phyloP scores from a whole-genome alignment of 2,113 vertebrate genomes.

The Cairina moschata region DNA sequence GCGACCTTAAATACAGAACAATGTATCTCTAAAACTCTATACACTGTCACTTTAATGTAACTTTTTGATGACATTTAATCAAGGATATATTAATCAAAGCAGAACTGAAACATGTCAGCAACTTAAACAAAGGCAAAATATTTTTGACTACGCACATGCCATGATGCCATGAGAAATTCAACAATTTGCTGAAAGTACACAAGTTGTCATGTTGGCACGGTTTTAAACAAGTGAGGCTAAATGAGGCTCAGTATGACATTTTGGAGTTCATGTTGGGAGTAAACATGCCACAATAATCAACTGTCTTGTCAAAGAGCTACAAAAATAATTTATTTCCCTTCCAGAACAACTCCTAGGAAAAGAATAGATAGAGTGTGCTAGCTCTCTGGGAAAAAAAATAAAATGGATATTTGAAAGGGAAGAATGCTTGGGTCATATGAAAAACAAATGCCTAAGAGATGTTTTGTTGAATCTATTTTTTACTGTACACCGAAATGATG shows the following conservation, averaged over 20 bases:
- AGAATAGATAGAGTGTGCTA: slow-evolving; percentile 8
- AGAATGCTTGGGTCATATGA: not conserved
- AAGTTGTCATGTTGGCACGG: slow-evolving; percentile 37
- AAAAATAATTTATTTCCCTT: slow-evolving; percentile 28
- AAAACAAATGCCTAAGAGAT: not conserved
- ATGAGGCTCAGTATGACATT: slow-evolving; percentile 51
- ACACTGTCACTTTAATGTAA: not conserved
- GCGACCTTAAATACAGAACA: not conserved
- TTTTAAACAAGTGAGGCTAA: slow-evolving; percentile 36
- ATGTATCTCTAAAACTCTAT: not conserved
- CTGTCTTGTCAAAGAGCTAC: slow-evolving; percentile 41
- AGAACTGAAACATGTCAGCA: not conserved
- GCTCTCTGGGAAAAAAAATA: slow-evolving; percentile 5
- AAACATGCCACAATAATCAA: slow-evolving; percentile 63
- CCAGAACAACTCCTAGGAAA: not conserved
- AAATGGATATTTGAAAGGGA: not conserved
- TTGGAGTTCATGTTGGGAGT: slow-evolving; percentile 54
- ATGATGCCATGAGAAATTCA: slow-evolving; percentile 1
- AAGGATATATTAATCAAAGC: slow-evolving; percentile 16
- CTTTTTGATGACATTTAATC: not conserved
- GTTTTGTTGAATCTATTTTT: not conserved
- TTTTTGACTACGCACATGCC: slow-evolving; percentile 10
- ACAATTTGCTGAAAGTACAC: slow-evolving; percentile 18
- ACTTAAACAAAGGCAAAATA: slow-evolving; percentile 35
- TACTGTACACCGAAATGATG: not conserved